Base-by-base conservation (phyloP, 2,797 vertebrate species). In the Phaenicophaeus curvirostris region DNA sequence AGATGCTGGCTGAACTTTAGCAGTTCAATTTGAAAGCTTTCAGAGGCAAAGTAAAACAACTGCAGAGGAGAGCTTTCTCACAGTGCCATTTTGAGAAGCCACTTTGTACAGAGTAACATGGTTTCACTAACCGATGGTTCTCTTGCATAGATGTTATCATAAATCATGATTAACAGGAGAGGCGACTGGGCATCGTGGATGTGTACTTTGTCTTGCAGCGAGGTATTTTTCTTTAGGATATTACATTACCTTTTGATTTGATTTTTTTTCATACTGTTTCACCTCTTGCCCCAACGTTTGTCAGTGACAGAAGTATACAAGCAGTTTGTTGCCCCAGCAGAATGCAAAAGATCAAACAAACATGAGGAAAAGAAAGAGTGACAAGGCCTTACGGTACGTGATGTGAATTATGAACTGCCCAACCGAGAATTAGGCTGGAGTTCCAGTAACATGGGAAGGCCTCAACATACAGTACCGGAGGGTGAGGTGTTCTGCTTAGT, bases 1-100 rank as follows among this genome's bases (percentile, higher is more conserved):
- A 99, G 98, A 98, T 94, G 87, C 97, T 97, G 97, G 98, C 97
- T 98, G 98, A 98, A 98, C 98, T 98, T 98, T 98, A 96, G 96
- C 96, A 97, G 97, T 97, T 94, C 96, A 95, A 31, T 97, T 96
- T 97, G 95, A 97, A 97, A 97, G 97, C 97, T 96, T 97, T 97
- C 96, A 62, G 97, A 97, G 97, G 98, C 98, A 97, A 93, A 98
- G 97, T 96, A 95, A 96, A 95, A 97, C 97, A 91, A 91, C 95
- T 87, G 94, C 94, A 66, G 93, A 92, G 87, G 72, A 86, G 95
- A 77, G 92, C 95, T 97, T 98, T 98, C 98, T 98, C 98, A 98
- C 98, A 98, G 96, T 95, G 81, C 96, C 96, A 97, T 95, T 96
- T 96, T 94, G 96, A 97, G 97, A 97, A 96, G 94, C 53, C 53